Conservation (phyloP, 2,888 invertebrate species). For the Stegophylla sp. region DNA sequence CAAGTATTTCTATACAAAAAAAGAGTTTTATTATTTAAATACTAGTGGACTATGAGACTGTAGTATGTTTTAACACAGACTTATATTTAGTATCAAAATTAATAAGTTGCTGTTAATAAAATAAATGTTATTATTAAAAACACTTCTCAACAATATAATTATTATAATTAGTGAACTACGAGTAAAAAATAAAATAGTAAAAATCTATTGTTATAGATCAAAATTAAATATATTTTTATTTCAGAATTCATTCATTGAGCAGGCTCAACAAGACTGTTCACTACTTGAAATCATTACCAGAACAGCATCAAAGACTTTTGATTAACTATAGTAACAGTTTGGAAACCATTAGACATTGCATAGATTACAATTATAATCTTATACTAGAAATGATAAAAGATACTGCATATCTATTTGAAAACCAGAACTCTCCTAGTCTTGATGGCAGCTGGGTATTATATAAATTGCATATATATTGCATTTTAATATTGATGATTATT, state of each 20-base stretch:
- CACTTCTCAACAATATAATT: too few species aligned
- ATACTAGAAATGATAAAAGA: conserved; percentile 77
- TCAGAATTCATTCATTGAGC: conserved; percentile 77
- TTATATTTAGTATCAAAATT: too few species aligned
- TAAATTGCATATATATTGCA: neutral
- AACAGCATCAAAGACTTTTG: conserved; percentile 78
- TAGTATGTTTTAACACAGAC: too few species aligned
- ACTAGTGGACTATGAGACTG: too few species aligned
- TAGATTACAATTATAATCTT: conserved; percentile 73
- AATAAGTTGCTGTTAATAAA: too few species aligned
- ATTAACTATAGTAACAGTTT: conserved; percentile 79
- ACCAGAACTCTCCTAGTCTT: conserved; percentile 40
- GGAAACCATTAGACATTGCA: conserved; percentile 76
- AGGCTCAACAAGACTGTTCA: conserved; percentile 79
- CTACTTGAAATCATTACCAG: conserved; percentile 76
- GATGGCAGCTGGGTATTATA: conserved; percentile 52
- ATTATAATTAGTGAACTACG: too few species aligned
- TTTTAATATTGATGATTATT: neutral
- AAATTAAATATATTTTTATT: conserved; percentile 64
- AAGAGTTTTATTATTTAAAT: too few species aligned
- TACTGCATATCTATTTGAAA: conserved; percentile 85
- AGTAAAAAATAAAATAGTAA: too few species aligned
- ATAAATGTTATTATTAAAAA: too few species aligned
- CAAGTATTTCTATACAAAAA: too few species aligned
- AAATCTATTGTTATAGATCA: too few species aligned